These are phyloP conservation scores for Drosophila picticornis DNA, from an alignment of 2,888 invertebrate species.

Conservation along the genomic window DNA sequence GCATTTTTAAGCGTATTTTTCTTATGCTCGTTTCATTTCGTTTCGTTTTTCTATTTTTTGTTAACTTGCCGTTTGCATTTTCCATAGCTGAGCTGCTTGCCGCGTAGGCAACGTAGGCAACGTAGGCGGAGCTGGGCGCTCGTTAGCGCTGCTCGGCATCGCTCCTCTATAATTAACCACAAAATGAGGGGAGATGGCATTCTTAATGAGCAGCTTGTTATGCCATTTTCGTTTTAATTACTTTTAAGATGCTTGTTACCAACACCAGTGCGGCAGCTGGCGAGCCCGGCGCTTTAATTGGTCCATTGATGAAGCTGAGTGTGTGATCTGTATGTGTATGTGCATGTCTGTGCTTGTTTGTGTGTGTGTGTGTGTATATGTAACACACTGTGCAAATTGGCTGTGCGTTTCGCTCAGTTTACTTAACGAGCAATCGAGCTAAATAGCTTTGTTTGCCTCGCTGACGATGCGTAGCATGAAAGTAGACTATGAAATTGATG, in stretches of 20 bases:
- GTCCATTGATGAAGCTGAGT: slow-evolving; percentile 78
- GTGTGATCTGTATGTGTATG: slow-evolving; percentile 7
- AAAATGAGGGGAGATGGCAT: slow-evolving; percentile 68
- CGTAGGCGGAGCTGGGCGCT: slow-evolving; percentile 45
- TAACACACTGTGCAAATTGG: slow-evolving; percentile 50
- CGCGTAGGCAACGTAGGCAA: slow-evolving; percentile 14
- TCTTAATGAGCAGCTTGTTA: slow-evolving; percentile 82
- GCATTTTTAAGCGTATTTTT: slow-evolving; percentile 54
- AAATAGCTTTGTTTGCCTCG: slow-evolving; percentile 38
- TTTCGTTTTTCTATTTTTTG: slow-evolving; percentile 8
- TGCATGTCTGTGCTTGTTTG: slow-evolving; percentile 4
- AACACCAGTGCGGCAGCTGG: slow-evolving; percentile 56
- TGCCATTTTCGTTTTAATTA: slow-evolving; percentile 81
- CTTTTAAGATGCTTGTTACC: slow-evolving; percentile 79
- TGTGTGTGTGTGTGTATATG: slow-evolving; percentile 2
- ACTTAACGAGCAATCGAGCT: slow-evolving; percentile 28
- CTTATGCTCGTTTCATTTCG: slow-evolving; percentile 23
- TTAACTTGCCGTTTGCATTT: slow-evolving; percentile 31
- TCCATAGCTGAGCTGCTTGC: slow-evolving; percentile 1
- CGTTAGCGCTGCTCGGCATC: slow-evolving; percentile 61
- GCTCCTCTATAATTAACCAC: slow-evolving; percentile 83
- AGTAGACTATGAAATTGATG: slow-evolving; percentile 29
- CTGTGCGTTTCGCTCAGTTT: slow-evolving; percentile 41
- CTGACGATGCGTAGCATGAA: slow-evolving; percentile 29
- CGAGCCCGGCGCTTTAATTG: slow-evolving; percentile 78